These are phyloP conservation scores for Oryctolagus cuniculus DNA, from an alignment of 2,113 vertebrate genomes.

Conservation along the genomic window mOryCun1.1 NC_091434.1:35885001-35885500, in stretches of 20 bases:
- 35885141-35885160: not conserved
- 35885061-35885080: constrained; percentile 34
- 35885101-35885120: not conserved
- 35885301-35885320: not conserved
- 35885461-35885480: not conserved
- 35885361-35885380: not conserved
- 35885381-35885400: not conserved
- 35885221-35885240: constrained; percentile 6
- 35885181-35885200: constrained; percentile 16
- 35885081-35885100: not conserved
- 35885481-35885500: not conserved
- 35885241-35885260: not conserved
- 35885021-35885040: not conserved
- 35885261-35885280: constrained; percentile 34
- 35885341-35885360: not conserved
- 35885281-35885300: constrained; percentile 30
- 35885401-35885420: not conserved
- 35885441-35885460: not conserved
- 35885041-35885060: not conserved
- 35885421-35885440: constrained; percentile 26
- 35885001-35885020: not conserved
- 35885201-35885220: not conserved
- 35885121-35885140: constrained; percentile 36
- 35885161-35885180: not conserved
- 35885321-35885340: not conserved